Evolutionary conservation across 2,113 vertebrate genomes (phyloP), one percentile per base, ranked within the genome.

Genomic region (Paedocypris sp.): DNA sequence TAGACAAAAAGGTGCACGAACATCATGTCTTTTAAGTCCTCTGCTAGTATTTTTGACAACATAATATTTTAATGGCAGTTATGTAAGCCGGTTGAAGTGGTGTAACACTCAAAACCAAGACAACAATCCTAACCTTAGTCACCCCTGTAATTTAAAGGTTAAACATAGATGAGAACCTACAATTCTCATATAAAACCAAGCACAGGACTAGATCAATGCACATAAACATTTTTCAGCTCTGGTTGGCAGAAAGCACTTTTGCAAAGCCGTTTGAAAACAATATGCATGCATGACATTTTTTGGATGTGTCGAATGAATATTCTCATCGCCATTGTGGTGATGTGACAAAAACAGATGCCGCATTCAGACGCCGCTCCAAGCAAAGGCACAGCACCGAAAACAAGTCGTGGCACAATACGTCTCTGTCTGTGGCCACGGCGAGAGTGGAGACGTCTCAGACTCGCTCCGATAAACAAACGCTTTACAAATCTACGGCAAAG

Each of bases 381-480:
- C 29, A 64, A 45, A 64, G 41, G 31, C 8, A 22, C 51, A 56
- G 46, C 62, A 48, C 22, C 41, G 29, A 56, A 33, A 61, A 50
- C 46, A 38, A 25, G 47, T 4, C 45, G 39, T 57, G n/a, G 42
- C 43, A 36, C 57, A 50, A 43, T 50, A 29, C 62, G 58, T 53
- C 48, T 51, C 60, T 22, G 13, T 33, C 42, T 65, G 50, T 46
- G 57, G 57, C 57, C 25, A 57, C 32, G 36, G 18, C 39, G 15
- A 50, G 29, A 39, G 46, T 52, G 58, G 68, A 29, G 57, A 58
- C 4, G 39, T 66, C 68, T 22, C 63, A 48, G 43, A 8, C 63
- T 62, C 23, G 18, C 58, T 58, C 68, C 2, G 5, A 26, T 43
- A 58, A 49, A 62, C 36, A 51, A 61, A 19, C 4, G 23, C 56